phyloP scores from a whole-genome alignment of 1,140 invertebrate species.

The Zaprionus capensis region DNA sequence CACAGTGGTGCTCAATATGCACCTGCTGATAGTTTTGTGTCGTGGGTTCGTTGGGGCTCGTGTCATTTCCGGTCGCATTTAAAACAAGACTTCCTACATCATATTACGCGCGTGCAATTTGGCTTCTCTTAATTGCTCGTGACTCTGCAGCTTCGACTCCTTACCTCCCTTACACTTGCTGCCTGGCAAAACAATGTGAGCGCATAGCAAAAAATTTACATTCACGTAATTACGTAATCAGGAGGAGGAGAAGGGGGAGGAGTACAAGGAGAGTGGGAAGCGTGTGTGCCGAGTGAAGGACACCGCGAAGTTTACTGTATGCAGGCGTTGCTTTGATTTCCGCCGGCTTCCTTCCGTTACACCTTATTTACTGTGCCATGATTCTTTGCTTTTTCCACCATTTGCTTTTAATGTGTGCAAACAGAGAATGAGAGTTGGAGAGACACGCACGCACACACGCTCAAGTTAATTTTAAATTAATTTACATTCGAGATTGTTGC shows the following conservation, averaged over 20 bases:
- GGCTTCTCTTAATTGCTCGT: slow-evolving; percentile 46
- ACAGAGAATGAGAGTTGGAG: slow-evolving; percentile 1
- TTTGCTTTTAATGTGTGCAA: slow-evolving; percentile 28
- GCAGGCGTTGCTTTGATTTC: slow-evolving; percentile 52
- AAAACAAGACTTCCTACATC: slow-evolving; percentile 41
- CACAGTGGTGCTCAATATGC: slow-evolving; percentile 10
- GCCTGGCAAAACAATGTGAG: slow-evolving; percentile 30
- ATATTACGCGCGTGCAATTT: slow-evolving; percentile 42
- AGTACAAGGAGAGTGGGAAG: not conserved
- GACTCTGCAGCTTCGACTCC: slow-evolving; percentile 8
- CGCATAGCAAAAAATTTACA: slow-evolving; percentile 49
- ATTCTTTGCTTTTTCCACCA: slow-evolving; percentile 10
- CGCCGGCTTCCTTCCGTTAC: slow-evolving; percentile 40
- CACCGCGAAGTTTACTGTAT: slow-evolving; percentile 38
- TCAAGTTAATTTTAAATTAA: slow-evolving; percentile 58
- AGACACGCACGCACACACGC: not conserved
- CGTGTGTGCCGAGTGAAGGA: slow-evolving; percentile 25
- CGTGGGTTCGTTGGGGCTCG: slow-evolving; percentile 3
- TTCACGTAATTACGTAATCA: slow-evolving; percentile 72
- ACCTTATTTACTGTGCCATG: slow-evolving; percentile 38
- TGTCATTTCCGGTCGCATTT: slow-evolving; percentile 46
- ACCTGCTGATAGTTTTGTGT: slow-evolving; percentile 14
- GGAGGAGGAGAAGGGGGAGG: not conserved
- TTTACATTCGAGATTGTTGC: slow-evolving; percentile 56
- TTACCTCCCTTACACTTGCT: not conserved